A percentile compares a stretch with the other conserved stretches of the same genome.
Evolutionary conservation across 64 coral and sea anemone species (phyloP).

Genomic region (Catalaphyllia jardinei): DNA sequence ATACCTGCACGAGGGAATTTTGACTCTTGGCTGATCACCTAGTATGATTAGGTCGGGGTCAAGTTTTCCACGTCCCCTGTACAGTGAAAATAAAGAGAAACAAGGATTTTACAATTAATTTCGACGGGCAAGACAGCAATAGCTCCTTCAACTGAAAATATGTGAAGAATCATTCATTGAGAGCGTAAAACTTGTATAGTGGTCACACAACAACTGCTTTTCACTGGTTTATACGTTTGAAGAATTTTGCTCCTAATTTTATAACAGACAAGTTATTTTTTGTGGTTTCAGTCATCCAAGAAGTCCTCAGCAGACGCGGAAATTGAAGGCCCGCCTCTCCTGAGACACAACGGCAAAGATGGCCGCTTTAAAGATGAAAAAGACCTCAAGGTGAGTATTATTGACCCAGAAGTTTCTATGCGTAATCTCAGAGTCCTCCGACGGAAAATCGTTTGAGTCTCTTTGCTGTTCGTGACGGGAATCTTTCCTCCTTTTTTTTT

Average conservation of each 20-base stretch:
- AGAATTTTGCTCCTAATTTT: background rate
- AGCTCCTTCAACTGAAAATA: too few relatives aligned
- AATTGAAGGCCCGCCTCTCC: constrained; percentile 66
- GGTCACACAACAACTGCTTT: background rate
- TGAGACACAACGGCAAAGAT: constrained; percentile 81
- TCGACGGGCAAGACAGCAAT: too few relatives aligned
- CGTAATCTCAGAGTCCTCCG: background rate
- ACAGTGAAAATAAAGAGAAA: too few relatives aligned
- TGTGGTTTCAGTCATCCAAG: constrained; percentile 52
- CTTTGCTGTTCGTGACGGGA: background rate
- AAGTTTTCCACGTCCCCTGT: too few relatives aligned
- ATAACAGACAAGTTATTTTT: background rate
- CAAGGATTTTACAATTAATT: too few relatives aligned
- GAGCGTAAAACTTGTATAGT: background rate
- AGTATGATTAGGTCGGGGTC: too few relatives aligned
- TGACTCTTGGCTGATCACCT: background rate
- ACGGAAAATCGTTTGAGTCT: background rate
- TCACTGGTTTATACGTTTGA: background rate
- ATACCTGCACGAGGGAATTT: too few relatives aligned
- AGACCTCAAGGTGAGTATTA: constrained; percentile 73
- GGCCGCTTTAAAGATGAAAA: constrained; percentile 93
- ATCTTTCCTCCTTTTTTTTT: background rate
- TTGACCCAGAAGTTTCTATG: background rate
- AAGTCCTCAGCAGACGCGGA: constrained; percentile 46
- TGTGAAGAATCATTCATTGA: too few relatives aligned